phyloP scores from a whole-genome alignment of 1,140 invertebrate genomes.

The Eueides isabella region DNA sequence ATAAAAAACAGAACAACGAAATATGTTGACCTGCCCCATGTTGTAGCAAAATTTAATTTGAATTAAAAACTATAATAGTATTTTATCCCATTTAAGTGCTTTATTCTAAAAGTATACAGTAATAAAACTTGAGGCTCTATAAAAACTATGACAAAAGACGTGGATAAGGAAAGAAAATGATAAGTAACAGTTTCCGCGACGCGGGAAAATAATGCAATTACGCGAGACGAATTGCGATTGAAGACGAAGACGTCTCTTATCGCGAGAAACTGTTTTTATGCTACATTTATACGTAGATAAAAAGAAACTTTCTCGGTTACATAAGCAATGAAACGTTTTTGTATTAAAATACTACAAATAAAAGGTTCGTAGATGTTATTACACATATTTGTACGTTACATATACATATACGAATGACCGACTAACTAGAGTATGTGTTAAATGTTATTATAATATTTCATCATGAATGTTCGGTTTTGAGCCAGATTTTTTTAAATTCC shows the following conservation, averaged over 20 bases:
- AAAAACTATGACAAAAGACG: slow-evolving; percentile 25
- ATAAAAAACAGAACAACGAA: no score
- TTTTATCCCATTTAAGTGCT: neutral
- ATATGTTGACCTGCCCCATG: no score
- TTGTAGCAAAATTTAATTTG: no score
- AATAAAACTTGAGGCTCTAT: slow-evolving; percentile 8
- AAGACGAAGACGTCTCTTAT: slow-evolving; percentile 25
- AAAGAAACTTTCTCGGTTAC: slow-evolving; percentile 10
- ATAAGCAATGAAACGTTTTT: slow-evolving; percentile 4
- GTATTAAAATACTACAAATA: neutral
- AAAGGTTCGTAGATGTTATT: neutral
- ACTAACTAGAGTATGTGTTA: no score
- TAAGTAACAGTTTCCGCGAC: slow-evolving; percentile 18
- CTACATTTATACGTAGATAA: slow-evolving; percentile 17
- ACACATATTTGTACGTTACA: no score
- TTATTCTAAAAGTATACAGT: neutral
- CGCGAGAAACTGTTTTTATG: slow-evolving; percentile 19
- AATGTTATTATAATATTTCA: no score
- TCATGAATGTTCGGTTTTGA: no score
- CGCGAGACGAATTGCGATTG: slow-evolving; percentile 23
- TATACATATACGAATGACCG: no score
- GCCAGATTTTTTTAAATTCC: no score
- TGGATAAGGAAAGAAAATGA: slow-evolving; percentile 23
- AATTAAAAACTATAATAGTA: no score
- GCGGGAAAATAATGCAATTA: slow-evolving; percentile 25